Evolutionary conservation across 2,797 vertebrate species (phyloP).

Genomic region (Artibeus jamaicensis): DNA sequence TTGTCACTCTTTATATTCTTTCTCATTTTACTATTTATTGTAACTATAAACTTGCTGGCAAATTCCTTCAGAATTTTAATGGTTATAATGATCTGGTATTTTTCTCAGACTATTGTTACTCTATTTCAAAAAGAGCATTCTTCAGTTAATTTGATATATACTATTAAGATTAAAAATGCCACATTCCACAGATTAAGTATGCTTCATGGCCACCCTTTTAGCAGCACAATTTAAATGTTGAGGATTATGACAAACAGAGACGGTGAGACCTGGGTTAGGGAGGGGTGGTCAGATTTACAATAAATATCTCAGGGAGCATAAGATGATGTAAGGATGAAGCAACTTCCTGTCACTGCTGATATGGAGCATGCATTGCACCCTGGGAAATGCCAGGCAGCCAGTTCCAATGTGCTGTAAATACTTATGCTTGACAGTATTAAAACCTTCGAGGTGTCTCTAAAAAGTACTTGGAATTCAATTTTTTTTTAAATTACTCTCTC

Average conservation of each 20-base stretch:
- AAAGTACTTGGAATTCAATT: background rate
- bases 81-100: background rate
- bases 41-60: background rate
- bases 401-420: background rate
- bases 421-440: background rate
- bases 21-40: slow-evolving; percentile 9
- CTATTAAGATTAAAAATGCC: background rate
- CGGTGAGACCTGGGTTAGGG: background rate
- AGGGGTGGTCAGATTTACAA: background rate
- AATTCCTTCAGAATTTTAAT: background rate
- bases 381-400: background rate
- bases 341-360: background rate
- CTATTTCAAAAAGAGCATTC: background rate
- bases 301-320: background rate
- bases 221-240: background rate
- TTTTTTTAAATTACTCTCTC: background rate
- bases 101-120: background rate
- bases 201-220: background rate
- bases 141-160: background rate
- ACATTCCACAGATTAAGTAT: background rate
- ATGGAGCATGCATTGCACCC: background rate
- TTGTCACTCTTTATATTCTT: background rate
- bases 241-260: background rate
- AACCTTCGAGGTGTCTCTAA: background rate
- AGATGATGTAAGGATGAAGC: background rate